Conservation (phyloP, 1,140 invertebrate genomes). For the Drosophila fuyamai region DNA sequence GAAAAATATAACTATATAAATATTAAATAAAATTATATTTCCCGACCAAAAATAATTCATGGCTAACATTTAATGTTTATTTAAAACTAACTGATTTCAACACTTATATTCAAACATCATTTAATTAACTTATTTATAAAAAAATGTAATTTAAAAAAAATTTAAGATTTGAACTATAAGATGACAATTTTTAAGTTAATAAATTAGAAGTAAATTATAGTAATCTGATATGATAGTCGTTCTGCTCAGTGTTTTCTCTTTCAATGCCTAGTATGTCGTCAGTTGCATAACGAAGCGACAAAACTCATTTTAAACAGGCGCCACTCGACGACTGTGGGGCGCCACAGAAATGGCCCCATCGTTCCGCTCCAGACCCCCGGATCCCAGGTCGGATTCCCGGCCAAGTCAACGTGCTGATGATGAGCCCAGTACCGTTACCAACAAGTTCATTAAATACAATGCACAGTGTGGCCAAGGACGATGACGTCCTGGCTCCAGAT, state of each 20-base stretch:
- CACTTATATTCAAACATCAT: too few relatives aligned
- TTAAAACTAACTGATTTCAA: too few relatives aligned
- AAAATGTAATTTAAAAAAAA: too few relatives aligned
- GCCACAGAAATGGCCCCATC: conserved; percentile 50
- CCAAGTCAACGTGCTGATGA: conserved; percentile 47
- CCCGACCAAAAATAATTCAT: too few relatives aligned
- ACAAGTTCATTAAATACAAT: conserved; percentile 59
- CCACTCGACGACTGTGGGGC: conserved; percentile 52
- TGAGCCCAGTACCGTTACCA: conserved; percentile 33
- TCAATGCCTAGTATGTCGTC: conserved; percentile 29
- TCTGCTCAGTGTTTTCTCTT: background rate
- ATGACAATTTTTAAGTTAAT: too few relatives aligned
- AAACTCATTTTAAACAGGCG: conserved; percentile 63
- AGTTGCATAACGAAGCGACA: conserved; percentile 61
- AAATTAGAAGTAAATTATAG: too few relatives aligned
- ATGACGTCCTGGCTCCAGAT: conserved; percentile 30
- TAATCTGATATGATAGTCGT: too few relatives aligned
- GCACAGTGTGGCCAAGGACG: conserved; percentile 50
- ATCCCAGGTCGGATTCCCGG: conserved; percentile 10
- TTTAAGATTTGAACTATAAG: too few relatives aligned
- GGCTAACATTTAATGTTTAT: too few relatives aligned
- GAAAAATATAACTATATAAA: too few relatives aligned
- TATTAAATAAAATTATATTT: too few relatives aligned
- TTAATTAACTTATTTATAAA: too few relatives aligned
- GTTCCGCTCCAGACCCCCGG: conserved; percentile 24